Percentiles rank a stretch among this genome's conserved stretches.
Evolutionary conservation across 1,140 invertebrate species (phyloP).

Genomic region (Meteorus sp.): DNA sequence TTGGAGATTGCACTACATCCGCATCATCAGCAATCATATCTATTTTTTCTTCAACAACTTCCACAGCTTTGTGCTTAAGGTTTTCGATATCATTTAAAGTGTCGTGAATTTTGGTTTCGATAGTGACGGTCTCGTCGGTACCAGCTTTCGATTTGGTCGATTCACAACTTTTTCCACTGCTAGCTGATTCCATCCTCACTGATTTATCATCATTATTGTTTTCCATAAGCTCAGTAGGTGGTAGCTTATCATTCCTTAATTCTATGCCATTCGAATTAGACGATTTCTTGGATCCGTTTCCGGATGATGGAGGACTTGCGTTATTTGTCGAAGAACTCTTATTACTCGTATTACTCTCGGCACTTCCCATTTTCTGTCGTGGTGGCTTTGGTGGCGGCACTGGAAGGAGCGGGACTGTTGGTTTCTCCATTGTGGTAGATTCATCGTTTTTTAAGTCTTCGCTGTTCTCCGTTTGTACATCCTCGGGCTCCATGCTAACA

Average conservation of each 20-base stretch:
- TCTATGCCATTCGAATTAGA: slow-evolving; percentile 4
- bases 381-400: slow-evolving; percentile 40
- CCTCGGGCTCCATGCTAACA: slow-evolving; percentile 4
- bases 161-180: slow-evolving; percentile 26
- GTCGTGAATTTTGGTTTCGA: slow-evolving; percentile 23
- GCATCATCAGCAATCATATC: slow-evolving; percentile 33
- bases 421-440: slow-evolving; percentile 20
- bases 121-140: slow-evolving; percentile 30
- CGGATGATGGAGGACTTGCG: not conserved
- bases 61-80: slow-evolving; percentile 8
- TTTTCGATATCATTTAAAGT: slow-evolving; percentile 21
- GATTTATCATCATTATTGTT: slow-evolving; percentile 14
- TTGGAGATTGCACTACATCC: slow-evolving; percentile 41
- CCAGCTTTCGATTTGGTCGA: slow-evolving; percentile 29
- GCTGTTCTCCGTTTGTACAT: not conserved
- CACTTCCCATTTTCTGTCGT: slow-evolving; percentile 36
- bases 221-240: not conserved
- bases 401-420: slow-evolving; percentile 21
- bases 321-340: not conserved
- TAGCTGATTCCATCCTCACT: slow-evolving; percentile 23
- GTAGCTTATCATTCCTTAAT: slow-evolving; percentile 3
- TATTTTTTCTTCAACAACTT: slow-evolving; percentile 21
- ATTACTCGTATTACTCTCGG: slow-evolving; percentile 17
- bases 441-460: slow-evolving; percentile 13
- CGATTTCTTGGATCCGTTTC: not conserved